Evolutionary conservation across 1,140 invertebrate species (phyloP), one percentile per base, ranked within the genome.

Genomic region (Drosophila miranda): DNA sequence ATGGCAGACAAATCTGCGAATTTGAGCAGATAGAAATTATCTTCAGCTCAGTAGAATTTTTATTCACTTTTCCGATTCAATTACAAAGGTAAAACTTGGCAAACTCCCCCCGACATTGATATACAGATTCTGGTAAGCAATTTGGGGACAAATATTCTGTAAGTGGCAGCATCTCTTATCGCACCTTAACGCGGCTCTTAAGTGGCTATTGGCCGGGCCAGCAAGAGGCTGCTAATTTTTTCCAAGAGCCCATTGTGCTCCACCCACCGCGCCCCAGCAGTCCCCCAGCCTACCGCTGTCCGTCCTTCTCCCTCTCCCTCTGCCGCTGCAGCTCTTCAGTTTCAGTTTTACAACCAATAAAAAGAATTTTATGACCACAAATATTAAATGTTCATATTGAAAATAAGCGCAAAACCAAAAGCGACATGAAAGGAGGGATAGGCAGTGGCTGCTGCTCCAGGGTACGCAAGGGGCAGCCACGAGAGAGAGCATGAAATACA

Each of bases 321-420:
- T 3, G 34, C 42, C 34, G 9, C 0, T 34, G 14, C 30, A 44
- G 21, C 19, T 42, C 42, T 48, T 45, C 51, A 16, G 45, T 57
- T 52, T 63, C 71, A 61, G 64, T 80, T 86, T 86, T 86, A 86
- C 81, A 86, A 78, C 81, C 81, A 87, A 86, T 86, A 86, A 86
- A 86, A 86, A 71, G 82, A 81, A 86, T 86, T 86, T 86, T 86
- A 86, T 86, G 82, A 86, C 81, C 81, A 86, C 82, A 86, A 68
- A 86, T 74, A 86, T 86, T 86, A 86, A 86, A 86, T 86, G 81
- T 87, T 86, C 78, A 86, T 87, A 86, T 86, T 86, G 81, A 86
- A 86, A 86, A 81, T 87, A 79, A 81, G 81, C 77, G 70, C 64
- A 86, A 86, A 86, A 84, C 82, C 77, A 86, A 86, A 67, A 55